These are phyloP conservation scores for Tachina fera DNA, from an alignment of 2,888 invertebrate genomes.

Conservation along the genomic window DNA sequence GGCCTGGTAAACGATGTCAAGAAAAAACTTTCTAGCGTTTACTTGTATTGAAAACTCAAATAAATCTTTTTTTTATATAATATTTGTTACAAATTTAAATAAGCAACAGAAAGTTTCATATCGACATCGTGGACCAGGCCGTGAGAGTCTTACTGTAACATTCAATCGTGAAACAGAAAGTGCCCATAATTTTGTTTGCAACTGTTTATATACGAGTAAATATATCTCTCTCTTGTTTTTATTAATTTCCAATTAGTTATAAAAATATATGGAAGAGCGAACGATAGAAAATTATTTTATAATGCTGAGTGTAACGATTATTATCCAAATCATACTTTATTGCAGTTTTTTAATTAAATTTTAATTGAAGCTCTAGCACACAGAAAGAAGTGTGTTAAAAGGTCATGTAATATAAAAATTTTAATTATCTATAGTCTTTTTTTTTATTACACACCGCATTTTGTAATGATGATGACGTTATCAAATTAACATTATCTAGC, in stretches of 20 bases:
- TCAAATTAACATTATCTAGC: conserved; percentile 23
- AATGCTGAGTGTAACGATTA: conserved; percentile 4
- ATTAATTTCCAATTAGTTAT: background rate
- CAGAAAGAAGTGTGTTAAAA: conserved; percentile 1
- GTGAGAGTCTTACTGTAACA: too few relatives aligned
- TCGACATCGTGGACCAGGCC: too few relatives aligned
- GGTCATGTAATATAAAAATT: conserved; percentile 14
- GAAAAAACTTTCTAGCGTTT: too few relatives aligned
- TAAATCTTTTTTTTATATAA: too few relatives aligned
- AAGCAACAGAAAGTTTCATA: too few relatives aligned
- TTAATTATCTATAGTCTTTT: conserved; percentile 1
- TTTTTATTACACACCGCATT: background rate
- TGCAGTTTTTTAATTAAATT: conserved; percentile 36
- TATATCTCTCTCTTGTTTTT: background rate
- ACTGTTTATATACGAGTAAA: too few relatives aligned
- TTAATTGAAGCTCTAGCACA: conserved; percentile 28
- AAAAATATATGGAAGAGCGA: background rate
- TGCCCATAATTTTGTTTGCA: too few relatives aligned
- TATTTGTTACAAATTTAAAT: too few relatives aligned
- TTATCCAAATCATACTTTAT: background rate
- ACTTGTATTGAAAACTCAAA: too few relatives aligned
- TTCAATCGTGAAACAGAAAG: too few relatives aligned
- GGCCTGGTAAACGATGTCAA: too few relatives aligned
- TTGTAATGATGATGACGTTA: conserved; percentile 27
- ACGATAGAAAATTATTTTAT: conserved; percentile 12